Evolutionary conservation across 1,140 invertebrate genomes (phyloP).

Genomic region (Asbolus verrucosus): DNA sequence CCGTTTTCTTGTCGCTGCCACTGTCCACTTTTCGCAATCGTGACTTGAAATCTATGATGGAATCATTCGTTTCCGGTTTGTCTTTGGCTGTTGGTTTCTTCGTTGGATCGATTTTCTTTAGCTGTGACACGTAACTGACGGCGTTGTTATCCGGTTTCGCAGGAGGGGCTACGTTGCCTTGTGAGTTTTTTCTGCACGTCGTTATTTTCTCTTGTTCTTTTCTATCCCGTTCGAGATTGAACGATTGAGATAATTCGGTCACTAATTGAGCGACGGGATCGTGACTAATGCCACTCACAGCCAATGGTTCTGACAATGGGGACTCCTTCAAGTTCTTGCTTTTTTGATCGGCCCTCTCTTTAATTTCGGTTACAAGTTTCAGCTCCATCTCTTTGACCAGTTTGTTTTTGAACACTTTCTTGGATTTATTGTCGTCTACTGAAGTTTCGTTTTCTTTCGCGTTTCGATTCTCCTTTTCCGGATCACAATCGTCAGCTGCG

Average conservation of each 20-base stretch:
- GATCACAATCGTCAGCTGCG: slow-evolving; percentile 38
- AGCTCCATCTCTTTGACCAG: slow-evolving; percentile 82
- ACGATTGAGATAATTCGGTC: slow-evolving; percentile 76
- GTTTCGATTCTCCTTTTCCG: slow-evolving; percentile 44
- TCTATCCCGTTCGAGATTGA: slow-evolving; percentile 67
- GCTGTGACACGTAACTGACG: slow-evolving; percentile 58
- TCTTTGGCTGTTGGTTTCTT: slow-evolving; percentile 61
- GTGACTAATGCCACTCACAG: slow-evolving; percentile 64
- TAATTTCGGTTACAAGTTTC: slow-evolving; percentile 84
- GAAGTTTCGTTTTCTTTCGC: slow-evolving; percentile 46
- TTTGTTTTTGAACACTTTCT: slow-evolving; percentile 64
- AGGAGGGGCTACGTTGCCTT: slow-evolving; percentile 30
- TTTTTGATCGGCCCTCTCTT: slow-evolving; percentile 79
- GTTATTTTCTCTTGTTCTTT: slow-evolving; percentile 10
- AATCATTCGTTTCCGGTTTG: slow-evolving; percentile 59
- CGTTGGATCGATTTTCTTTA: slow-evolving; percentile 60
- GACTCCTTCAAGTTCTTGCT: slow-evolving; percentile 67
- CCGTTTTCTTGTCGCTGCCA: slow-evolving; percentile 65
- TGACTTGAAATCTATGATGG: slow-evolving; percentile 87
- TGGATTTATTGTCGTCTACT: slow-evolving; percentile 59
- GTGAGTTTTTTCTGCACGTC: slow-evolving; percentile 13
- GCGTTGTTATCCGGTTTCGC: slow-evolving; percentile 52
- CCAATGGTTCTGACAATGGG: slow-evolving; percentile 61
- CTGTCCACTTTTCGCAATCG: slow-evolving; percentile 84
- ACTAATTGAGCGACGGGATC: slow-evolving; percentile 84